A percentile compares a stretch with the other conserved stretches of the same genome.
Conservation (phyloP, 2,888 invertebrate genomes). For the Drosophila limbata region DNA sequence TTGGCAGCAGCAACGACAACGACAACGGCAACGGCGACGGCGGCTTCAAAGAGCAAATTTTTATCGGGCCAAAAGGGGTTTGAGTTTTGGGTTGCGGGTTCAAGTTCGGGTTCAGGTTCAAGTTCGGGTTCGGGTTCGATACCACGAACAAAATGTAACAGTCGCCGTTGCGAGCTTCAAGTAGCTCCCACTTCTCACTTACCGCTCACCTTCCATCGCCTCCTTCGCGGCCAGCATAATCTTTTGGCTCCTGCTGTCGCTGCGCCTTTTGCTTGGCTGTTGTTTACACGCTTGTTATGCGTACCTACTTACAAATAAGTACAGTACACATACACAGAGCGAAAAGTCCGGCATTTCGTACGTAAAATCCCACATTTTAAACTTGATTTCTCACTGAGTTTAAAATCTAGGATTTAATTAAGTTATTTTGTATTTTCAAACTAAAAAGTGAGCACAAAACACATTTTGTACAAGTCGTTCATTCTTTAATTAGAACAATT, state of each 20-base stretch:
- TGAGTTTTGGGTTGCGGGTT: conserved; percentile 29
- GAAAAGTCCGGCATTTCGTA: background rate
- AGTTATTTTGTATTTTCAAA: too few relatives aligned
- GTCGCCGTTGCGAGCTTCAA: conserved; percentile 68
- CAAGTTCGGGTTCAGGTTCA: conserved; percentile 35
- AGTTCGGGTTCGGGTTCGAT: conserved; percentile 16
- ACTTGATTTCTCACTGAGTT: background rate
- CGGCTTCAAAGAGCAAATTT: conserved; percentile 76
- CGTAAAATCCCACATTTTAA: background rate
- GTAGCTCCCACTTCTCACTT: conserved; percentile 53
- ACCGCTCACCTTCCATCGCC: background rate
- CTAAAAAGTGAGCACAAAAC: too few relatives aligned
- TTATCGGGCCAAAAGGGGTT: conserved; percentile 50
- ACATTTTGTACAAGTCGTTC: too few relatives aligned
- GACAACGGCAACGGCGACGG: conserved; percentile 27
- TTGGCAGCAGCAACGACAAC: background rate
- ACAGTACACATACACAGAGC: conserved; percentile 9
- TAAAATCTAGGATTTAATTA: background rate
- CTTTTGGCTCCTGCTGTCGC: conserved; percentile 41
- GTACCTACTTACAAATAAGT: conserved; percentile 57
- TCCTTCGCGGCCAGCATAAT: conserved; percentile 18
- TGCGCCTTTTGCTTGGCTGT: conserved; percentile 64
- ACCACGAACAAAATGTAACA: conserved; percentile 46
- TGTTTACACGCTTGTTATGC: conserved; percentile 80
- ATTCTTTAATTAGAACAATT: too few relatives aligned